Conservation (phyloP, 1,140 invertebrate genomes). For the Pseudomyrmex flavicornis region DNA sequence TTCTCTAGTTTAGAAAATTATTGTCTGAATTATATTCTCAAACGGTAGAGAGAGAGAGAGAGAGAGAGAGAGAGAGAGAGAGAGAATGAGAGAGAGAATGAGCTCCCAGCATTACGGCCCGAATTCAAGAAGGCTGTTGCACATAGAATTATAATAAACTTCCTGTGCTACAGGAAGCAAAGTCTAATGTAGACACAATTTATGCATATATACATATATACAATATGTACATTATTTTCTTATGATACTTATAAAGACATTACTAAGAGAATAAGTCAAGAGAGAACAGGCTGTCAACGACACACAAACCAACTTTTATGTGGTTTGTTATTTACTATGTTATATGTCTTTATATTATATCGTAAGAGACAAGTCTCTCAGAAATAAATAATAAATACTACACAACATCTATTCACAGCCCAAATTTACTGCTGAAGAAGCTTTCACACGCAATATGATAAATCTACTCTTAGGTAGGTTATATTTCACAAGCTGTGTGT, state of each 20-base stretch:
- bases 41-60: background rate
- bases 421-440: constrained; percentile 17
- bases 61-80: background rate
- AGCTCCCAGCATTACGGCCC: background rate
- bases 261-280: too few relatives aligned
- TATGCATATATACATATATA: too few relatives aligned
- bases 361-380: background rate
- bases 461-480: background rate
- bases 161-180: background rate
- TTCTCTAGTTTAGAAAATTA: too few relatives aligned
- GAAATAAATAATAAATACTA: constrained; percentile 19
- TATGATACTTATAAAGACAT: too few relatives aligned
- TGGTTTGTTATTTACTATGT: background rate
- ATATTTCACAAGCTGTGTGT: background rate
- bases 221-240: background rate
- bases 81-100: background rate
- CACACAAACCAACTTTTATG: too few relatives aligned
- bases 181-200: too few relatives aligned
- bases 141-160: background rate
- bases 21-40: background rate
- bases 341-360: background rate
- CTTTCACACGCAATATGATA: constrained; percentile 18
- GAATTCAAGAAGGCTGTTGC: constrained; percentile 12
- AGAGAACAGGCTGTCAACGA: too few relatives aligned
- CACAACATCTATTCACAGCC: background rate